Conservation (phyloP, 2,888 invertebrate genomes). For the Folsomia candida region DNA sequence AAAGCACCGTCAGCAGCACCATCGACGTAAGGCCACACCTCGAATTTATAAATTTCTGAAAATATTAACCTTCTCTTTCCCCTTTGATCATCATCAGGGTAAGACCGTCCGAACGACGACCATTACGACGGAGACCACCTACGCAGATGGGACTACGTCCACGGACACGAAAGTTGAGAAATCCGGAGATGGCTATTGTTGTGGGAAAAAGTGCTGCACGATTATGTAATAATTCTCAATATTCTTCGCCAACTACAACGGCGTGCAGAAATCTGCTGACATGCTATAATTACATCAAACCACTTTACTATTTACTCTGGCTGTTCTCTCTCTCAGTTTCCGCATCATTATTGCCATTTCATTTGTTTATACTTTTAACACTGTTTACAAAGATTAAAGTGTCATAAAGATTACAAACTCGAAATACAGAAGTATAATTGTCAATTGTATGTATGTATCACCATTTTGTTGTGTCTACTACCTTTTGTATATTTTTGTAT, state of each 20-base stretch:
- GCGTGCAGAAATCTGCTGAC: too few species aligned
- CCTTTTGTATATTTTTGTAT: too few species aligned
- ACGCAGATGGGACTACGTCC: neutral
- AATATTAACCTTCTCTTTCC: too few species aligned
- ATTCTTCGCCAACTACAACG: too few species aligned
- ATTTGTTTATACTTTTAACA: too few species aligned
- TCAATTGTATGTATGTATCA: too few species aligned
- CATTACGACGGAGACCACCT: neutral
- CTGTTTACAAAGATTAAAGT: too few species aligned
- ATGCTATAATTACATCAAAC: too few species aligned
- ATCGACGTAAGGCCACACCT: neutral
- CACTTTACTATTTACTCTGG: neutral
- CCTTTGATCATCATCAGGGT: neutral
- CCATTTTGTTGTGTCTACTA: too few species aligned
- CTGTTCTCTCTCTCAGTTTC: neutral
- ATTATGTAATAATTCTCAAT: constrained; percentile 1
- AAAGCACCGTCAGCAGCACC: neutral
- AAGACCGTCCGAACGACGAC: neutral
- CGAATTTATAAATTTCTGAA: neutral
- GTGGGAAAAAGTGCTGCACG: neutral
- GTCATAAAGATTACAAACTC: too few species aligned
- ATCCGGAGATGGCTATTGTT: neutral
- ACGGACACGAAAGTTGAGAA: neutral
- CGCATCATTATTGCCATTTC: neutral
- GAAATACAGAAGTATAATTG: too few species aligned